Evolutionary conservation across 2,113 vertebrate species (phyloP), one percentile per base, ranked within the genome.

Genomic region (Callorhinus ursinus): DNA sequence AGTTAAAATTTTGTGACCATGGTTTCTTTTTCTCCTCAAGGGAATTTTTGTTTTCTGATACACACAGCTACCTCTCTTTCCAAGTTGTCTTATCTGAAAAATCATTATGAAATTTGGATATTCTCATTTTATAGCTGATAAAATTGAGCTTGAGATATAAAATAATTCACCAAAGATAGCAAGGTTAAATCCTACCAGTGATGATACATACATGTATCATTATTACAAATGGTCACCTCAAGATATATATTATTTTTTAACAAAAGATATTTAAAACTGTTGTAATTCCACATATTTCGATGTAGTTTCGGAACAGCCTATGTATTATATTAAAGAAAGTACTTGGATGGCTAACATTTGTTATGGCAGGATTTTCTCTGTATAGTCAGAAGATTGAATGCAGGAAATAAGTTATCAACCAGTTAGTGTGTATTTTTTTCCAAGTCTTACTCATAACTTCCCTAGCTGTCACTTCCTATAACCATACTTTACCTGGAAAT

Each of bases 351-450:
- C 14, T 55, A 97, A 8, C 31, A 95, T 95, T 96, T 87, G 63
- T 67, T 97, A 85, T 72, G 95, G 28, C 69, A 93, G 53, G 46
- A 95, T 22, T 97, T 95, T 95, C 33, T 53, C 71, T 86, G 15
- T 74, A 95, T 96, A 95, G 71, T 90, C 76, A 97, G 88, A 97
- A 97, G 92, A 88, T 22, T 96, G 69, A 97, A 82, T 85, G n/a
- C 79, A 97, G 71, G 90, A 97, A 83, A 93, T 96, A 98, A 98
- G 97, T 95, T 55, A 85, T 65, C 95, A 97, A 90, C 55, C 3
- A 89, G 21, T 79, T 82, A 6, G 0, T 76, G 5, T 21, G 67
- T 42, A 22, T 86, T 71, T 96, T 65, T 92, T 97, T 89, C 59
- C 77, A 86, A 63, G 12, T 92, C 33, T 90, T 97, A 94, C 13